phyloP scores from a whole-genome alignment of 2,113 vertebrate genomes.

The Erpornis zantholeuca region DNA sequence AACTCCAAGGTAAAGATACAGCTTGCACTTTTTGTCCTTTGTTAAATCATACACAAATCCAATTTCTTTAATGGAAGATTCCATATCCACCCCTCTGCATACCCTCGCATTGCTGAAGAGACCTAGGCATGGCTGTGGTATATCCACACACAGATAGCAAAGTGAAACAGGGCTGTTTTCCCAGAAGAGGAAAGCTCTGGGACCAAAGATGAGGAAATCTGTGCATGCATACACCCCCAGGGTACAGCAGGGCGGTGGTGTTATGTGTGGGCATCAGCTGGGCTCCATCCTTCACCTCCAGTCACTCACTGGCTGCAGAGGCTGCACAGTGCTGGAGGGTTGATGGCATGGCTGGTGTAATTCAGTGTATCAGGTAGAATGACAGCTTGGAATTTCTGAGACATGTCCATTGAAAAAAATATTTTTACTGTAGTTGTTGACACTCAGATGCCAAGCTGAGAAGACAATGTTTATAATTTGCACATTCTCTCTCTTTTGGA shows the following conservation, averaged over 20 bases:
- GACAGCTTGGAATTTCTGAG: neutral
- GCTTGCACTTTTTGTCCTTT: neutral
- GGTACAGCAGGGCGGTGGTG: neutral
- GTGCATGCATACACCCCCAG: neutral
- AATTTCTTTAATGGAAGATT: neutral
- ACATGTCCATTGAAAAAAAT: neutral
- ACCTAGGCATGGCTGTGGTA: neutral
- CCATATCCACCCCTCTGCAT: accelerated
- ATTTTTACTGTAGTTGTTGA: neutral
- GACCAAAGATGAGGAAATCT: neutral
- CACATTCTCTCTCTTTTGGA: neutral
- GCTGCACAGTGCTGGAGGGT: neutral
- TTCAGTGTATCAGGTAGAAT: neutral
- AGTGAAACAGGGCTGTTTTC: neutral
- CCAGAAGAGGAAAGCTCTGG: neutral
- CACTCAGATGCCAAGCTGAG: neutral
- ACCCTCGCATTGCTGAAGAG: neutral
- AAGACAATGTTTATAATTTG: neutral
- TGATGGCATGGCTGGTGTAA: neutral
- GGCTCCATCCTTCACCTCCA: neutral
- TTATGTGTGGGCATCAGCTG: neutral
- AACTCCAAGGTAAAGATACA: conserved; percentile 82
- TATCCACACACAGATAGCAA: neutral
- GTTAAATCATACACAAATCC: neutral
- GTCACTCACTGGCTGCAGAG: neutral